Evolutionary conservation across 92 coral and sea anemone species (phyloP), one percentile per base, ranked within the genome.

Genomic region (Nematostella vectensis): DNA sequence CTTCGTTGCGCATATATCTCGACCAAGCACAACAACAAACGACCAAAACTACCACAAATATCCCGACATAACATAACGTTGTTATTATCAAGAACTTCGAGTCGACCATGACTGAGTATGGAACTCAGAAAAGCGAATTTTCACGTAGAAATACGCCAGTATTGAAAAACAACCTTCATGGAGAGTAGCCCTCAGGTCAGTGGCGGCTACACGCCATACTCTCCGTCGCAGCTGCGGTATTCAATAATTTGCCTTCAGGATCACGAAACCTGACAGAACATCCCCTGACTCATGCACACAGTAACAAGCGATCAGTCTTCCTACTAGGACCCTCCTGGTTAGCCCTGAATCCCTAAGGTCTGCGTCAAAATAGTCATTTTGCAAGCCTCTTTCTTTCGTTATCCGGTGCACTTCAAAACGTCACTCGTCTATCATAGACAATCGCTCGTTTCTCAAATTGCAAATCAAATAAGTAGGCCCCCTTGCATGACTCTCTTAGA

Each of bases 21-120:
- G 75, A 58, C 68, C 86, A 85, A 0, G 88, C 95, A 48, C 95
- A 85, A 31, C 95, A 85, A 33, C 95, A 85, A 21, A 85, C 95
- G 8, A 75, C 78, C 19, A 85, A 51, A 43, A 85, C 59, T 13
- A 85, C 88, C 22, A 65, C 69, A 65, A 74, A 58, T 42, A 85
- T 77, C 52, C 83, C 83, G 24, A 82, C 86, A 27, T 85, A 85
- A 42, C 95, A 85, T 33, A 85, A 43, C n/a, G 79, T 81, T 36
- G 95, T 85, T 23, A 85, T 76, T 24, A 85, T 62, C 13, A 85
- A 62, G 58, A 85, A 85, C 61, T 76, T 80, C 0, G 95, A 66
- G 61, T 71, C 83, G 43, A 78, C 80, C 95, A 80, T 85, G 26
- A 20, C 31, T 25, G 18, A 21, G 10, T 21, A 4, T 3, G n/a